phyloP scores from a whole-genome alignment of 2,113 vertebrate genomes.

The Callionymus lyra region DNA sequence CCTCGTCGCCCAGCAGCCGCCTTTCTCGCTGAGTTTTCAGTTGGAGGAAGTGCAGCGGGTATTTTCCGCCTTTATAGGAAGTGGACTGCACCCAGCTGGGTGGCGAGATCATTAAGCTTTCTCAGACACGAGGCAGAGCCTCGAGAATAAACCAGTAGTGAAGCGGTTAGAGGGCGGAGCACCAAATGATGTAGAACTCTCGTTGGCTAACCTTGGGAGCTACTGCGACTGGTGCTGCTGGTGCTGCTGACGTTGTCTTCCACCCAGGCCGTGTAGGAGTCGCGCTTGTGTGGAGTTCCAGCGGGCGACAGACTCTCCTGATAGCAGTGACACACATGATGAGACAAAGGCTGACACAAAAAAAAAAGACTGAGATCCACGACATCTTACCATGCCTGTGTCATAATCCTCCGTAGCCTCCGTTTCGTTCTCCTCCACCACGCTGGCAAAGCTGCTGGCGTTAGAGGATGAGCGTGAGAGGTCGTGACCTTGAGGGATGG shows the following conservation, averaged over 20 bases:
- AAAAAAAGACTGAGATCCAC: background rate
- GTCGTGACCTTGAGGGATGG: conserved; percentile 70
- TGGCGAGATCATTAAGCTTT: too few species aligned
- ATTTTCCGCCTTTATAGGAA: too few species aligned
- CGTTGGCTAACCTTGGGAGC: conserved; percentile 66
- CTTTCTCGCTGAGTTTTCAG: too few species aligned
- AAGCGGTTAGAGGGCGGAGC: too few species aligned
- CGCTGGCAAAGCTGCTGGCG: conserved; percentile 90
- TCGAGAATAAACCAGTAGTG: too few species aligned
- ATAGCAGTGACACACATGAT: background rate
- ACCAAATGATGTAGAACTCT: too few species aligned
- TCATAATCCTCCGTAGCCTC: conserved; percentile 76
- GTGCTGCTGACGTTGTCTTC: conserved; percentile 74
- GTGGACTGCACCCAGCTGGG: too few species aligned
- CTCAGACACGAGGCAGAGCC: background rate
- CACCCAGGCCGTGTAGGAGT: conserved; percentile 81
- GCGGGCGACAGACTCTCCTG: conserved; percentile 80
- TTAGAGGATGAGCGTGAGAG: conserved; percentile 91
- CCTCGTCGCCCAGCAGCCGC: too few species aligned
- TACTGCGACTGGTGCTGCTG: conserved; percentile 58
- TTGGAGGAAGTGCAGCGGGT: too few species aligned
- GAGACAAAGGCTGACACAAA: background rate
- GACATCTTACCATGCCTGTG: conserved; percentile 71
- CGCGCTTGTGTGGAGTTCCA: conserved; percentile 76
- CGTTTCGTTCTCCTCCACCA: conserved; percentile 77